These are phyloP conservation scores for Anarhynchus alexandrinus DNA, from an alignment of 2,113 vertebrate species.

Conservation along the genomic window DNA sequence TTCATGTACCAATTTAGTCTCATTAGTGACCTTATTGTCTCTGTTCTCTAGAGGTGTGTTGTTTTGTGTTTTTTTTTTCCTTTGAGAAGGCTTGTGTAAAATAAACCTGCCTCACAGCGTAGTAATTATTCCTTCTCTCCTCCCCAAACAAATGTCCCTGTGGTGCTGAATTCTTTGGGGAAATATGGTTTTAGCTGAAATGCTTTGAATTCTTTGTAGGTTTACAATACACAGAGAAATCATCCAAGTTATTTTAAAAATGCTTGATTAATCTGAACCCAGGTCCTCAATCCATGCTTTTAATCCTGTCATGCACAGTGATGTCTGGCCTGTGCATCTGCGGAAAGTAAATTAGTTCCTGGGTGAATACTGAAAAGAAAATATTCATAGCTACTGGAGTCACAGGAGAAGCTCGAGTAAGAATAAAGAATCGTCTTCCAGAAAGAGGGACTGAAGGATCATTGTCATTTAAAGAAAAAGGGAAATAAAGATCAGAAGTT, in stretches of 20 bases:
- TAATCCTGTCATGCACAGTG: not conserved
- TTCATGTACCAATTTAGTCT: constrained; percentile 1
- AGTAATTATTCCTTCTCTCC: not conserved
- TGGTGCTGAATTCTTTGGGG: not conserved
- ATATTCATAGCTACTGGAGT: not conserved
- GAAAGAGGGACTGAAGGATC: not conserved
- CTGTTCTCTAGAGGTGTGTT: not conserved
- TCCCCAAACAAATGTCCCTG: not conserved
- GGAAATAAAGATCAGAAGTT: not conserved
- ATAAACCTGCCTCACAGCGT: not conserved
- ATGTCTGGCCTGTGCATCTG: not conserved
- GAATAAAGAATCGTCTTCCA: not conserved
- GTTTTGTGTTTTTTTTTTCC: not conserved
- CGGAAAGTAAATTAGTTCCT: not conserved
- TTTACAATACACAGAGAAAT: not conserved
- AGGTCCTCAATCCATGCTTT: not conserved
- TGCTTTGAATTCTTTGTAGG: not conserved
- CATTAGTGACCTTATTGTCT: constrained; percentile 12
- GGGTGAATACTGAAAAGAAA: not conserved
- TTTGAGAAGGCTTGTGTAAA: not conserved
- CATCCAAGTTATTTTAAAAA: not conserved
- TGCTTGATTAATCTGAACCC: not conserved
- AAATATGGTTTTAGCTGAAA: not conserved
- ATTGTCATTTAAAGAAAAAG: not conserved
- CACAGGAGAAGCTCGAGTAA: not conserved